These are phyloP conservation scores for Zaprionus ghesquierei DNA, from an alignment of 1,140 invertebrate species.

Conservation along the genomic window DNA sequence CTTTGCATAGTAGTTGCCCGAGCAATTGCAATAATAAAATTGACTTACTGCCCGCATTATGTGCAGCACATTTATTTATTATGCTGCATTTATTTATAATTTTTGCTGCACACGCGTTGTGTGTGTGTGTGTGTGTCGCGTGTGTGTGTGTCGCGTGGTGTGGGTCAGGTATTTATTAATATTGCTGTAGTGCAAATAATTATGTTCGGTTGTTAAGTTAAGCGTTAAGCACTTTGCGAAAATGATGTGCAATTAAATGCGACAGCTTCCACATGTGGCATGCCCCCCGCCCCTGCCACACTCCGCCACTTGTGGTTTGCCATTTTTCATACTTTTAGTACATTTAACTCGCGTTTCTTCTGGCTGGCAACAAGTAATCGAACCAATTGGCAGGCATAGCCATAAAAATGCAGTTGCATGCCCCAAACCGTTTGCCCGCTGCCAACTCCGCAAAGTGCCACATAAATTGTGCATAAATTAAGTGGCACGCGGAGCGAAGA, in stretches of 20 bases:
- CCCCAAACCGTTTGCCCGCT: constrained; percentile 5
- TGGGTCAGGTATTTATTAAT: constrained; percentile 56
- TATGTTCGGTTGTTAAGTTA: constrained; percentile 66
- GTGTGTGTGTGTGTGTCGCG: not conserved
- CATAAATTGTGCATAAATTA: constrained; percentile 62
- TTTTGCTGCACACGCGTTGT: not conserved
- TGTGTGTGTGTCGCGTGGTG: not conserved
- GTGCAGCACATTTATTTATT: constrained; percentile 67
- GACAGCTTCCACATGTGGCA: constrained; percentile 11
- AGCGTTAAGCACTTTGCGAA: constrained; percentile 73
- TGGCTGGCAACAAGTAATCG: constrained; percentile 9
- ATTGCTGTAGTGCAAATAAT: constrained; percentile 73
- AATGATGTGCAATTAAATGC: constrained; percentile 65
- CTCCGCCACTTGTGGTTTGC: not conserved
- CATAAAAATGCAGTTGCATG: constrained; percentile 18
- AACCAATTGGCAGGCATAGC: constrained; percentile 7
- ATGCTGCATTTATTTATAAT: constrained; percentile 46
- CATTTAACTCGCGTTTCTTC: constrained; percentile 3
- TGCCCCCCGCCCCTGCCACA: not conserved
- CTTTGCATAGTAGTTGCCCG: constrained; percentile 35
- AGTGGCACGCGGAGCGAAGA: not conserved
- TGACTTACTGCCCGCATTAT: constrained; percentile 73
- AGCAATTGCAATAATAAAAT: constrained; percentile 72
- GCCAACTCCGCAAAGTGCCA: constrained; percentile 35
- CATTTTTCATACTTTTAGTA: constrained; percentile 21